Percentiles rank a stretch among this genome's conserved stretches.
These are phyloP conservation scores for Styela clava DNA, from an alignment of 23 tunicate genomes.

Conservation along the genomic window DNA sequence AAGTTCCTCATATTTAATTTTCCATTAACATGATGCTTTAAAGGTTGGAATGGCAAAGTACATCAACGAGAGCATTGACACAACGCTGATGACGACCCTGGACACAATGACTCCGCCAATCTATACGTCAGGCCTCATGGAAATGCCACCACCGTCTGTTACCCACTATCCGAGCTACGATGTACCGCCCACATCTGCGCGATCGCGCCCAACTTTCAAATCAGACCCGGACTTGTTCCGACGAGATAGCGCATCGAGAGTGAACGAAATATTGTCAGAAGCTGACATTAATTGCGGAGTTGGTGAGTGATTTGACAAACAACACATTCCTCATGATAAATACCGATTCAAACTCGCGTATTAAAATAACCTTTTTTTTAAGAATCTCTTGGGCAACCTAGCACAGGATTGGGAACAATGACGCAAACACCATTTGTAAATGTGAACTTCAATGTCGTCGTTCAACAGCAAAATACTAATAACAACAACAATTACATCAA, in stretches of 20 bases:
- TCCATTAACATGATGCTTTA: no score
- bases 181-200: conserved; percentile 57
- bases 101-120: neutral
- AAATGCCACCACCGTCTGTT: conserved; percentile 19
- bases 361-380: no score
- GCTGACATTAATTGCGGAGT: conserved; percentile 9
- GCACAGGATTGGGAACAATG: neutral
- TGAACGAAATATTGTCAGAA: conserved; percentile 55
- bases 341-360: no score
- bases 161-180: conserved; percentile 5
- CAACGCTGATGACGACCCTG: conserved; percentile 5
- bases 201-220: conserved; percentile 47
- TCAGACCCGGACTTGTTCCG: conserved; percentile 67
- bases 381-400: neutral
- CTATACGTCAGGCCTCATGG: neutral
- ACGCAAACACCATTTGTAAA: conserved; percentile 45
- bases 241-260: conserved; percentile 89
- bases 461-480: conserved; percentile 63
- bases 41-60: conserved; percentile 33
- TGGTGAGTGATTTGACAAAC: conserved; percentile 14
- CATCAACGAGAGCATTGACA: neutral
- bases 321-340: no score
- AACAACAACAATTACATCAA: conserved; percentile 32
- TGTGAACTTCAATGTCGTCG: conserved; percentile 79
- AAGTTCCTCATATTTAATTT: no score